Percentiles rank a stretch among this genome's conserved stretches.
Evolutionary conservation across 30 jellyfish, hydroid and myxozoan species (phyloP).

Genomic region (Pseudorhiza aurosa): DNA sequence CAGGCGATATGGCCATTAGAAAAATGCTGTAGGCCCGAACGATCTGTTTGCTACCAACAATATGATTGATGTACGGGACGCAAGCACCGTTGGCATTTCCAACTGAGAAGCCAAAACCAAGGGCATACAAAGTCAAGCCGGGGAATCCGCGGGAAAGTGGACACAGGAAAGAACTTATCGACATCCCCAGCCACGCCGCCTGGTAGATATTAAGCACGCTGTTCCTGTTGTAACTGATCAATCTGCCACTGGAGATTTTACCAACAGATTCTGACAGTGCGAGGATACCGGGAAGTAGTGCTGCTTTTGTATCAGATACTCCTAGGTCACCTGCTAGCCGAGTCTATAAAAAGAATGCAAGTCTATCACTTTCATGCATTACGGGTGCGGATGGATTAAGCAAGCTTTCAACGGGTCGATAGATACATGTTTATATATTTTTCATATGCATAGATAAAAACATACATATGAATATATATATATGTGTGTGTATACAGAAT

Average conservation of each 20-base stretch:
- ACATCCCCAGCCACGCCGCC: constrained; percentile 41
- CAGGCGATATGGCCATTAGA: constrained; percentile 51
- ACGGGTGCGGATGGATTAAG: no score
- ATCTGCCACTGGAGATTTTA: constrained; percentile 25
- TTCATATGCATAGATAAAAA: no score
- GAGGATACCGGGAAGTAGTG: constrained; percentile 55
- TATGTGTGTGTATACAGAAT: no score
- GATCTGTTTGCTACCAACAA: constrained; percentile 33
- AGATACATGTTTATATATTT: no score
- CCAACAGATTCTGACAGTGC: constrained; percentile 58
- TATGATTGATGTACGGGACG: constrained; percentile 10
- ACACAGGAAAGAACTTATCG: constrained; percentile 33
- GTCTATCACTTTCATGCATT: no score
- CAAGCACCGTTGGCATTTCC: constrained; percentile 46
- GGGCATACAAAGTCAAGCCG: constrained; percentile 25
- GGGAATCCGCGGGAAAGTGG: constrained; percentile 36
- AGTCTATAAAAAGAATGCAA: not conserved
- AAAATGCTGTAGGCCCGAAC: constrained; percentile 58
- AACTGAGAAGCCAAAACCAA: constrained; percentile 44
- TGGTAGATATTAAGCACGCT: constrained; percentile 9
- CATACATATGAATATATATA: no score
- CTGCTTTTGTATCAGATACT: constrained; percentile 39
- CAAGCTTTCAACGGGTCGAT: no score
- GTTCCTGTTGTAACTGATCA: not conserved
- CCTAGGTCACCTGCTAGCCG: constrained; percentile 67